phyloP scores from a whole-genome alignment of 2,113 vertebrate genomes.

The Tetraodon nigroviridis region DNA sequence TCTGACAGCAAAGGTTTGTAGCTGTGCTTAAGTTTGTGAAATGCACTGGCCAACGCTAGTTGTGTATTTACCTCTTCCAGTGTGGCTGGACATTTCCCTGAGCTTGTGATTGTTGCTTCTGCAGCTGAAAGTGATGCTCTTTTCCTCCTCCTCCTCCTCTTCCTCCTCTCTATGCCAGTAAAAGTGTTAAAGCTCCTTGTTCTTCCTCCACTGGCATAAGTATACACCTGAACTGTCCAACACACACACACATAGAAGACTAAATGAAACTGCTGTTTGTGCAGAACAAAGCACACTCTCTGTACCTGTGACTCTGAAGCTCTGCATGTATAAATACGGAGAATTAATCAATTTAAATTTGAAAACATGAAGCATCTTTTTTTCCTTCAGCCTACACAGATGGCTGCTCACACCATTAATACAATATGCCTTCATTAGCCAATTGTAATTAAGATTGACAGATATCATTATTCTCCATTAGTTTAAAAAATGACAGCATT shows the following conservation, averaged over 20 bases:
- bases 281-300: neutral
- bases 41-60: neutral
- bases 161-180: conserved; percentile 63
- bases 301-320: neutral
- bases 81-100: conserved; percentile 75
- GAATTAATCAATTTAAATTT: conserved; percentile 6
- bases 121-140: conserved; percentile 60
- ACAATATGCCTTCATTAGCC: conserved; percentile 19
- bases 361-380: conserved; percentile 3
- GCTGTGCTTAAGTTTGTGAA: neutral
- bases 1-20: neutral
- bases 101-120: conserved; percentile 58
- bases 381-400: conserved; percentile 1
- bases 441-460: conserved; percentile 22
- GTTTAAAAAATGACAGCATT: neutral
- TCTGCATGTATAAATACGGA: neutral
- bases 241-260: too few relatives aligned
- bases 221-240: too few relatives aligned
- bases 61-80: conserved; percentile 76
- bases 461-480: conserved; percentile 21
- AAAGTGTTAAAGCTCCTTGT: conserved; percentile 62
- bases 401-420: conserved; percentile 13
- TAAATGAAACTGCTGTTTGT: too few relatives aligned
- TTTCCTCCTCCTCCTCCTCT: conserved; percentile 52
- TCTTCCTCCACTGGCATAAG: conserved; percentile 29